Percentiles rank a stretch among this genome's conserved stretches.
Conservation (phyloP, 2,113 vertebrate genomes). For the Camelus dromedarius region DNA sequence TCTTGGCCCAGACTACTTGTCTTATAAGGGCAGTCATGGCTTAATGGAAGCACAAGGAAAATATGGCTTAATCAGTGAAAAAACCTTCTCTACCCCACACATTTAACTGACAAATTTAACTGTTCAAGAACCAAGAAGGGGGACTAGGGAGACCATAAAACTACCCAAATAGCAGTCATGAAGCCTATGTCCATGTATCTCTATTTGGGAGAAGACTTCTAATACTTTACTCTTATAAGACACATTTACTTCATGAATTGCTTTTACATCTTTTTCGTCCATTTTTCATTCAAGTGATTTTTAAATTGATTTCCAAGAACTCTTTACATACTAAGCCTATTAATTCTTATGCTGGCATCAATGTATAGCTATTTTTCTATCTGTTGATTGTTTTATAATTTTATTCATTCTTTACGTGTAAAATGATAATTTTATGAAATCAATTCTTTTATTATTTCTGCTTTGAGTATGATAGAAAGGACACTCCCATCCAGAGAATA, state of each 20-base stretch:
- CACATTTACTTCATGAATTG: not conserved
- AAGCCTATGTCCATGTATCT: not conserved
- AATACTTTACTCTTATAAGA: not conserved
- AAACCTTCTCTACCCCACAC: not conserved
- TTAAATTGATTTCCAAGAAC: constrained; percentile 28
- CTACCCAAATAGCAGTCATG: not conserved
- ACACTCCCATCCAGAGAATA: not conserved
- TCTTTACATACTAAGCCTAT: not conserved
- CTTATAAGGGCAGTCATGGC: not conserved
- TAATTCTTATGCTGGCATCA: not conserved
- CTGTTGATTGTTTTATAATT: constrained; percentile 39
- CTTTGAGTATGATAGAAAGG: constrained; percentile 15
- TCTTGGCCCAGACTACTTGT: not conserved
- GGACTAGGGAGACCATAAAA: not conserved
- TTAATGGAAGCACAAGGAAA: not conserved
- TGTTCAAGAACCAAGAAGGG: not conserved
- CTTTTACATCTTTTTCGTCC: not conserved
- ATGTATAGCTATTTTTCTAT: constrained; percentile 37
- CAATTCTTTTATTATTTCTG: constrained; percentile 13
- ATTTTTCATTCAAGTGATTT: constrained; percentile 42
- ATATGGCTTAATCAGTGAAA: constrained; percentile 19
- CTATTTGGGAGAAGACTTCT: not conserved
- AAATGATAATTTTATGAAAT: constrained; percentile 17
- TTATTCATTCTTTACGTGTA: constrained; percentile 12
- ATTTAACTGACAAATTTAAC: not conserved